Base-by-base conservation (phyloP, 2,797 vertebrate species). In the Lepilemur ruficaudatus region DNA sequence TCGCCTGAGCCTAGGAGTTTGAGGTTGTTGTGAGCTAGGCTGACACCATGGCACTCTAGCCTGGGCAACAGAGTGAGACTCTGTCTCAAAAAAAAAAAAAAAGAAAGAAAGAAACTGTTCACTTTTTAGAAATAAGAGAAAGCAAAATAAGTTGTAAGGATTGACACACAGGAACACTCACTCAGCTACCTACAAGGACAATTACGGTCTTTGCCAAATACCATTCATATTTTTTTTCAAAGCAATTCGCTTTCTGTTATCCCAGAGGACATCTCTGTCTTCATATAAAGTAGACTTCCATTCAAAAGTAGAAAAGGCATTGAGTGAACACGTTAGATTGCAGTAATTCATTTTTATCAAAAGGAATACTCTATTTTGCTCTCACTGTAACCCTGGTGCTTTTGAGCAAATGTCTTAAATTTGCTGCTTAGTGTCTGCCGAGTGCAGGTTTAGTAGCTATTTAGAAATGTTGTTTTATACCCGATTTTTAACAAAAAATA, bases 61-160 rank as follows among this genome's bases (percentile, higher is more conserved):
- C 38, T 4, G 38, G 38, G 38, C 38, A 38, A 38, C 38, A 38
- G 38, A 38, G 38, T 38, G 38, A 38, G 38, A 38, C 38, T 2
- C 38, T 38, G 38, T 38, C 38, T 38, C 38, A 38, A 38, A 38
- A 38, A 38, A 38, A 38, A 38, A 38, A 38, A 38, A 38, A 38
- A 38, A 38, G 38, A 38, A 38, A 38, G 38, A 38, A 70, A 57
- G 72, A 82, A 80, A 46, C 32, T 55, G 46, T n/a, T 69, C 28
- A 13, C 38, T n/a, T 67, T 72, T 91, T 38, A 93, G 41, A 92
- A 91, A 95, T n/a, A 76, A 91, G 52, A 59, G 48, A 59, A 92
- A 59, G 13, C 38, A 50, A 82, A 90, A 28, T 89, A 89, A 94
- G 9, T 55, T 65, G 4, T 73, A 69, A 79, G 63, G 52, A n/a